Evolutionary conservation across 2,888 invertebrate species (phyloP), one percentile per base, ranked within the genome.

Genomic region (Himalopsyche tibetana): DNA sequence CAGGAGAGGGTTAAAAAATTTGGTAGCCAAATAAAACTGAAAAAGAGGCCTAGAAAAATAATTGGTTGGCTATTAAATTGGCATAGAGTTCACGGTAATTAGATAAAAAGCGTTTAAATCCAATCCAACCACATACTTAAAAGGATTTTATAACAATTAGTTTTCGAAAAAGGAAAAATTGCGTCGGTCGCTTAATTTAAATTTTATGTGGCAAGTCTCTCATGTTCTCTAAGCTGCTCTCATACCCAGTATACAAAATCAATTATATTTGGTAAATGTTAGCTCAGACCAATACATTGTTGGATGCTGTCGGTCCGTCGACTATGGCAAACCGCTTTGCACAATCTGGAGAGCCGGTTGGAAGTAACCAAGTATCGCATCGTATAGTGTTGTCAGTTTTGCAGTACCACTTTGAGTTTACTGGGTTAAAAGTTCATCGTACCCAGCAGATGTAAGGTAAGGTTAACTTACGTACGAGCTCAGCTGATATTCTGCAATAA

Each of bases 381-480:
- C 63, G 63, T 63, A 63, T 63, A 63, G 63, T 63, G 63, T 63
- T 63, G 63, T 63, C 63, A 19, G 63, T 63, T 63, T 63, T 63
- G 63, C 63, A 63, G 63, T 63, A 63, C 63, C 63, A 63, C 63
- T 63, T 63, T 63, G 63, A 63, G 63, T 63, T 63, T 63, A 63
- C 63, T 63, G 63, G 63, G 63, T 63, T 63, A 63, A 63, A 63
- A 63, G 63, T 63, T 63, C 63, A 63, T 63, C 63, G 63, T 63
- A 63, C 63, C 19, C 63, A 19, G 63, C 63, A 63, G 63, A 63
- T 63, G 63, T 63, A 63, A 63, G 63, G 63, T 63, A 63, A 63
- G 63, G 63, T 63, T 63, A 63, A 63, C 63, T 63, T 63, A 19
- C 63, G 63, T 63, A 63, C 19, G 6, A 63, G 19, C 63, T 63